Conservation (phyloP, 2,797 vertebrate species). For the Cossypha heuglini region DNA sequence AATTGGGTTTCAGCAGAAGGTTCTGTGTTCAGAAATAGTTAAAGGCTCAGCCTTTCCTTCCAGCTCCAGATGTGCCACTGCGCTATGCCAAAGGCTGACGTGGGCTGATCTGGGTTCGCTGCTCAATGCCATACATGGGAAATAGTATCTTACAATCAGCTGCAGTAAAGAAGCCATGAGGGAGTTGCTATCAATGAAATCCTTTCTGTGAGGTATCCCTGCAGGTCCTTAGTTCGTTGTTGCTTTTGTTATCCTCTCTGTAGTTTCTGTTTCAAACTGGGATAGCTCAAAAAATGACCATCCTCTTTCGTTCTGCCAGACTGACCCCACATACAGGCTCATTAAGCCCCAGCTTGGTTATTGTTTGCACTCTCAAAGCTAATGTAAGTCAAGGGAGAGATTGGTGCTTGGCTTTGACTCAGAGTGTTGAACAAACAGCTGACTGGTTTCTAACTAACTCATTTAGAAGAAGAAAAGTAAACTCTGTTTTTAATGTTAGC, state of each 20-base stretch:
- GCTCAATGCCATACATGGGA: neutral
- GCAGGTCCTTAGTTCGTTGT: neutral
- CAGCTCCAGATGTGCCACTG: neutral
- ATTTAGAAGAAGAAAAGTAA: neutral
- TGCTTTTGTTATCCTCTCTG: neutral
- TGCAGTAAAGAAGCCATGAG: neutral
- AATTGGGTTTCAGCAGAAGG: neutral
- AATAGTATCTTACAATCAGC: neutral
- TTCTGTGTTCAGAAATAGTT: too few relatives aligned
- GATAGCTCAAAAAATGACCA: slow-evolving; percentile 31
- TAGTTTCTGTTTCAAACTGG: slow-evolving; percentile 20
- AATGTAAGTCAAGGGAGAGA: slow-evolving; percentile 1
- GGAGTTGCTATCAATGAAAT: neutral
- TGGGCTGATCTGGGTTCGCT: neutral
- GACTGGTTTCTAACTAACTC: slow-evolving; percentile 20
- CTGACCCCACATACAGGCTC: slow-evolving; percentile 12
- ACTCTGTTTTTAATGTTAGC: neutral
- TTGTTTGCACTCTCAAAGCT: slow-evolving; percentile 33
- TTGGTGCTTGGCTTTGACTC: neutral
- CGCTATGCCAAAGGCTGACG: neutral
- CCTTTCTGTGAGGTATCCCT: neutral
- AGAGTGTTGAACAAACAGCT: neutral
- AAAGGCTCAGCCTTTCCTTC: neutral
- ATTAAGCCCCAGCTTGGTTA: slow-evolving; percentile 49
- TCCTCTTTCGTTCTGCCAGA: slow-evolving; percentile 38